Evolutionary conservation across 2,797 vertebrate species (phyloP).

Genomic region (Coregonus suidteri): DNA sequence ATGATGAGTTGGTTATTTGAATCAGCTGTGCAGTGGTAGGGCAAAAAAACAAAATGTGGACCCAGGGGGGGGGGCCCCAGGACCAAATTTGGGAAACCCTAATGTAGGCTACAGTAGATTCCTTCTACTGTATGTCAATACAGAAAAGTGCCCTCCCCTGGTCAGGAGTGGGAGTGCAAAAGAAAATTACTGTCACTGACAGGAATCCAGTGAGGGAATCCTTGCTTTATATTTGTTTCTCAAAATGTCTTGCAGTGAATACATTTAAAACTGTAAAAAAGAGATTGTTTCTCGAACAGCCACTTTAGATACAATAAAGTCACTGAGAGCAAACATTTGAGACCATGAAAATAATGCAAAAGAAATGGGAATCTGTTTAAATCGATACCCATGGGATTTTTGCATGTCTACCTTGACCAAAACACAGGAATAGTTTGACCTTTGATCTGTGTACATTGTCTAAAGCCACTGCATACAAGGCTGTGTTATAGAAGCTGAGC

Average conservation of each 20-base stretch:
- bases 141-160: slow-evolving; percentile 56
- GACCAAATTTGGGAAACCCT: no score
- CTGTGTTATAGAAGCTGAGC: slow-evolving; percentile 40
- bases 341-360: neutral
- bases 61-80: no score
- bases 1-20: no score
- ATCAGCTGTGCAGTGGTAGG: no score
- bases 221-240: neutral
- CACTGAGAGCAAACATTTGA: neutral
- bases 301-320: neutral
- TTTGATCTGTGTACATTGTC: slow-evolving; percentile 40
- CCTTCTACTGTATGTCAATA: slow-evolving; percentile 24
- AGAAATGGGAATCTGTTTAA: neutral
- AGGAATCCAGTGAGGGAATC: neutral
- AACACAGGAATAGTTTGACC: slow-evolving; percentile 30
- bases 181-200: neutral
- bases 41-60: no score
- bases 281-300: neutral
- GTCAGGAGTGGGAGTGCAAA: slow-evolving; percentile 27
- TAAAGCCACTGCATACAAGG: slow-evolving; percentile 30
- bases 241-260: neutral
- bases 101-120: neutral
- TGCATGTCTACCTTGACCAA: neutral
- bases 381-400: neutral
- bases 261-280: neutral